Base-by-base conservation (phyloP, 2,888 invertebrate genomes). In the Acanthosepion lycidas region DNA sequence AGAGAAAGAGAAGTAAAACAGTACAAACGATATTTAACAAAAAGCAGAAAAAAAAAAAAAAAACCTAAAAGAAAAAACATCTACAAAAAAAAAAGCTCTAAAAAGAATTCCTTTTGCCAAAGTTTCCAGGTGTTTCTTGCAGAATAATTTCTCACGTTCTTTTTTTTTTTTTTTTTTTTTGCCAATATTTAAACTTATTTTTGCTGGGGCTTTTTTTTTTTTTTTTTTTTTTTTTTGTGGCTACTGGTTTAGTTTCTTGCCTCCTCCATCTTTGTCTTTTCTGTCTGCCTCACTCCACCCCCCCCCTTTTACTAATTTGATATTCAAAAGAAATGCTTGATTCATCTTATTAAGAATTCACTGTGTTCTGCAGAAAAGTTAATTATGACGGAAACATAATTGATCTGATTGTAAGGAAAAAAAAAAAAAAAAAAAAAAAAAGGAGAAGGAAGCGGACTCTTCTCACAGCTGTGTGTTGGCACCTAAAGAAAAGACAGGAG, bases 261-360 rank as follows among this genome's bases (percentile, higher is more conserved):
- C n/a, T n/a, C 9, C 78, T 78, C 15, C n/a, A 15, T 78, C n/a
- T n/a, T 15, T 33, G n/a, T 78, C 78, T n/a, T 78, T 18, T 33
- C 78, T n/a, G n/a, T 33, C 64, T 8, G n/a, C 15, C n/a, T 18
- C 78, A 9, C n/a, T 20, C 20, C 78, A n/a, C 15, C 78, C 12
- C n/a, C n/a, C 15, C n/a, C n/a, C 15, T 18, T 33, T 78, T 78
- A 12, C 78, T 78, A 78, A 78, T 78, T 78, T 78, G 78, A 78
- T 78, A 78, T 78, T 78, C n/a, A n/a, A 78, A n/a, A 78, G 78
- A 78, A 78, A 78, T 78, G 78, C 78, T 78, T 78, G 78, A 78
- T 78, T 78, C 78, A 78, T 78, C 78, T 78, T 78, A 78, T 78
- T 78, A 78, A 78, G 78, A 33, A 78, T 78, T 78, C 78, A 78